Base-by-base conservation (phyloP, 2,888 invertebrate species). In the Dynastes maya region DNA sequence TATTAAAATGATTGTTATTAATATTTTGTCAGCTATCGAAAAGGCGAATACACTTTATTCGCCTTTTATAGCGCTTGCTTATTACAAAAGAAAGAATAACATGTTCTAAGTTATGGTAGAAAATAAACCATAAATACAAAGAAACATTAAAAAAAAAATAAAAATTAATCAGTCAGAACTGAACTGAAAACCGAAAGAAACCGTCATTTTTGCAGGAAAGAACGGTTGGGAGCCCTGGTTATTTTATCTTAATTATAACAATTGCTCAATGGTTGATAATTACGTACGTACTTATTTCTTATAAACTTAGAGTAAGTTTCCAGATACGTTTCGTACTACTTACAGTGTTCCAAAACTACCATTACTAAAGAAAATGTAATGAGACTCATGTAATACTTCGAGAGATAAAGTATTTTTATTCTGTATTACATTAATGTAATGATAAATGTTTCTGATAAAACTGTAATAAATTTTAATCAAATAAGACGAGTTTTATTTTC, bases 391-490 rank as follows among this genome's bases (percentile, higher is more conserved):
- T 72, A 71, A 45, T 71, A 70, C 63, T 63, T 45, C 71, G 55
- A 51, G 40, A 51, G 58, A 72, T 63, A 64, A 51, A 77, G 40
- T 78, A 72, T 78, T 78, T 78, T 78, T 72, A 64, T 72, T 78
- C 78, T 64, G 71, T 78, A 64, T 71, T 67, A 61, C 45, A 71
- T 78, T 71, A 64, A 65, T 78, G 78, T 78, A 78, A 72, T 53
- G 49, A 72, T 78, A 70, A 71, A 72, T 78, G 78, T 78, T 78
- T 72, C 63, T 61, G 61, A 74, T 61, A 74, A 74, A 74, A 63
- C 27, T 16, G 29, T 74, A 74, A 74, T 74, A 74, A 74, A 74
- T 16, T 74, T 22, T 45, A 74, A 61, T 74, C 45, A 74, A 61
- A 40, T 27, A 6, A 45, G 16, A 45, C 2, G 51, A 63, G 22